phyloP scores from a whole-genome alignment of 1,140 invertebrate species.

The Riptortus pedestris region DNA sequence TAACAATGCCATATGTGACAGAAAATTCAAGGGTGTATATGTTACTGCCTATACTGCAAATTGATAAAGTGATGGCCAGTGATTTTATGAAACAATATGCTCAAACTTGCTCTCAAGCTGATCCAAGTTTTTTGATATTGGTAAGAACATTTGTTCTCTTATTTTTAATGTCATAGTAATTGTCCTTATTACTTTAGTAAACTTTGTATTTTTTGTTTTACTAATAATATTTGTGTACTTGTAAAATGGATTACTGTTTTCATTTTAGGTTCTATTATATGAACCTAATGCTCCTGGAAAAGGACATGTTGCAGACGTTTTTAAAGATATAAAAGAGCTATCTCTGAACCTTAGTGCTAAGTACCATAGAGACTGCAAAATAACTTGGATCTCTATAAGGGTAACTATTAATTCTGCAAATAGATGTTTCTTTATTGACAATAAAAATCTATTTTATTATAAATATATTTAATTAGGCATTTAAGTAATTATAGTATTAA shows the following conservation, averaged over 20 bases:
- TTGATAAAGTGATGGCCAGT: conserved; percentile 42
- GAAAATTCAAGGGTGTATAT: conserved; percentile 72
- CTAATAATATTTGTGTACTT: not conserved
- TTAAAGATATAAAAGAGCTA: conserved; percentile 50
- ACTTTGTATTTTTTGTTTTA: not conserved
- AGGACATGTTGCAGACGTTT: conserved; percentile 49
- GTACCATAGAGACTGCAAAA: conserved; percentile 55
- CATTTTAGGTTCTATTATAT: conserved; percentile 50
- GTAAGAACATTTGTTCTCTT: conserved; percentile 39
- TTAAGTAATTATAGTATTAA: too few relatives aligned
- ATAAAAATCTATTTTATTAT: not conserved
- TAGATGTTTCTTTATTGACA: conserved; percentile 30
- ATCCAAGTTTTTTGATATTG: conserved; percentile 64
- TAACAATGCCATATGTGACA: conserved; percentile 81
- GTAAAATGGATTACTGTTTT: conserved; percentile 18
- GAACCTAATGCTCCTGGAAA: conserved; percentile 48
- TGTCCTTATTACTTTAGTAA: too few relatives aligned
- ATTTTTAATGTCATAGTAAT: not conserved
- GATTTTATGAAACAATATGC: conserved; percentile 61
- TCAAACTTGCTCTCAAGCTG: conserved; percentile 56
- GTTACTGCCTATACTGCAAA: conserved; percentile 51
- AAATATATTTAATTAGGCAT: not conserved
- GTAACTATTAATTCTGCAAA: conserved; percentile 44
- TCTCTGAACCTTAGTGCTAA: conserved; percentile 51
- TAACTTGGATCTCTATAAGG: conserved; percentile 59